These are phyloP conservation scores for Tetragonula carbonaria DNA, from an alignment of 2,888 invertebrate species.

Conservation along the genomic window DNA sequence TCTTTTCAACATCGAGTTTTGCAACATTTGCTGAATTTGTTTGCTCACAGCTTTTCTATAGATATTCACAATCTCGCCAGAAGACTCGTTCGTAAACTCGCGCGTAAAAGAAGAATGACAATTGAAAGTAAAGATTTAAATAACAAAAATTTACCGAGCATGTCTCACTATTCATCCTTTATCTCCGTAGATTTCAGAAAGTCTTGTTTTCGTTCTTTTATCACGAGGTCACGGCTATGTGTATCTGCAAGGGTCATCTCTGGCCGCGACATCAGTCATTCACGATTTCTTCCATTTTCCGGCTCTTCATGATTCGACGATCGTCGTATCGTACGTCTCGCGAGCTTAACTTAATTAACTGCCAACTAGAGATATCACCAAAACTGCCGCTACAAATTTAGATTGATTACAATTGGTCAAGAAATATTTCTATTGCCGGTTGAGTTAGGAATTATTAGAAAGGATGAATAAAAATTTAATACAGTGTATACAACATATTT, in stretches of 20 bases:
- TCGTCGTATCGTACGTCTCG: background rate
- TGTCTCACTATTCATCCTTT: background rate
- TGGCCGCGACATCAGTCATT: background rate
- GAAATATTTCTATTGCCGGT: no score
- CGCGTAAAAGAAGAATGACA: background rate
- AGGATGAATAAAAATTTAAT: no score
- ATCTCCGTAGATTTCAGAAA: background rate
- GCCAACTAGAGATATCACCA: no score
- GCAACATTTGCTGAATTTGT: background rate
- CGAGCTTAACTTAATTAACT: no score
- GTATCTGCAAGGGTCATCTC: background rate
- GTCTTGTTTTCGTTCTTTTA: background rate
- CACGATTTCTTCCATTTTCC: background rate
- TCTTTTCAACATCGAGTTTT: background rate
- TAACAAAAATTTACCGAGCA: background rate
- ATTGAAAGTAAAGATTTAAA: background rate
- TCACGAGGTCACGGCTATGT: background rate
- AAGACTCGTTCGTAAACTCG: background rate
- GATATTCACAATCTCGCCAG: background rate
- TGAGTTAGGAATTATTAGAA: no score
- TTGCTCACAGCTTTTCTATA: background rate
- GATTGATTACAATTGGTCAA: no score
- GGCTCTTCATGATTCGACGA: background rate
- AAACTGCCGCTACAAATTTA: no score
- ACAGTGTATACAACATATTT: no score